Conservation (phyloP, 2,888 invertebrate species). For the Plebejus anna region DNA sequence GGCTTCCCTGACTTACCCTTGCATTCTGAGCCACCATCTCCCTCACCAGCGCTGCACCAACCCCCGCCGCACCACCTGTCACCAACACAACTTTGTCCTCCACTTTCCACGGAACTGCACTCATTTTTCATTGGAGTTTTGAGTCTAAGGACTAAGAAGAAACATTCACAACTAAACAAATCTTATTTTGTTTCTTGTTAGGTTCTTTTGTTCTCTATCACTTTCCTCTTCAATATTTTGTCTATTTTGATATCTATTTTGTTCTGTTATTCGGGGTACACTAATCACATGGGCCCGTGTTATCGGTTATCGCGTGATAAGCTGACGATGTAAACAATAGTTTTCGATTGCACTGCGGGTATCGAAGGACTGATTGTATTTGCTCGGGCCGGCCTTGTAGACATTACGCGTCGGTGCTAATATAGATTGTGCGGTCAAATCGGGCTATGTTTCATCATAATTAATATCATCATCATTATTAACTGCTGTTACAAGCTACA, state of each 20-base stretch:
- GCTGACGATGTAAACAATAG: conserved; percentile 35
- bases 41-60: conserved; percentile 62
- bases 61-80: conserved; percentile 65
- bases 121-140: neutral
- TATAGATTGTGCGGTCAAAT: neutral
- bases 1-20: conserved; percentile 45
- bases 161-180: neutral
- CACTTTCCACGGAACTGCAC: conserved; percentile 40
- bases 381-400: conserved; percentile 35
- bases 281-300: conserved; percentile 23
- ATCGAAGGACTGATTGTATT: conserved; percentile 33
- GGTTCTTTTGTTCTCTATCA: neutral
- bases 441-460: neutral
- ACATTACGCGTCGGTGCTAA: neutral
- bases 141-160: too few species aligned
- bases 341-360: conserved; percentile 30
- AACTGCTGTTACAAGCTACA: neutral
- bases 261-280: neutral
- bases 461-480: neutral
- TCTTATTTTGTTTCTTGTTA: neutral
- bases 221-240: neutral
- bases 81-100: conserved; percentile 65
- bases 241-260: neutral
- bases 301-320: conserved; percentile 37
- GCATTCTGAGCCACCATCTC: conserved; percentile 57